Evolutionary conservation across 2,797 vertebrate species (phyloP).

Genomic region (Hemitrygon akajei): DNA sequence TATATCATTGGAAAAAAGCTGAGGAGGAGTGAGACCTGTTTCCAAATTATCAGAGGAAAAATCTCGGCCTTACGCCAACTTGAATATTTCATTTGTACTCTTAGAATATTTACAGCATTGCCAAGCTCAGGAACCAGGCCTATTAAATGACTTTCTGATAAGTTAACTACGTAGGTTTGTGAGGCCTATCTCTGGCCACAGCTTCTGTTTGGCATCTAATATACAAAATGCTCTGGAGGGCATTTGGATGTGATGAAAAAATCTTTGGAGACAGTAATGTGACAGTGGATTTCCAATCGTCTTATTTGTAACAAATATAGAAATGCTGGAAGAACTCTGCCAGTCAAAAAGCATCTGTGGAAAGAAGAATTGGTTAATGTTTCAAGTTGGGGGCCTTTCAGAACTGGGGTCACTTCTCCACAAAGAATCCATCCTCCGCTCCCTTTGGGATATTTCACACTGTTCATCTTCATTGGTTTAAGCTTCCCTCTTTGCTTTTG

Average conservation of each 20-base stretch:
- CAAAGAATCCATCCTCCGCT: no score
- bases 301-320: no score
- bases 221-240: not conserved
- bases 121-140: not conserved
- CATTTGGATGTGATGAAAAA: not conserved
- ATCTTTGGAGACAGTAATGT: not conserved
- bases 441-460: no score
- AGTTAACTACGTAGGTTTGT: not conserved
- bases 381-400: no score
- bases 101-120: not conserved
- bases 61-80: not conserved
- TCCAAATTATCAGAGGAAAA: slow-evolving; percentile 18
- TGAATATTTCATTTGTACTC: not conserved
- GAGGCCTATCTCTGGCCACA: not conserved
- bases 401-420: no score
- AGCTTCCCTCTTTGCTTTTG: no score
- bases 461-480: no score
- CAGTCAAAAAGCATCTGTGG: no score
- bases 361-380: no score
- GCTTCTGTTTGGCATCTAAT: not conserved
- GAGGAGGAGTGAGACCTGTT: not conserved
- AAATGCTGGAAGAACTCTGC: no score
- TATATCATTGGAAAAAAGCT: not conserved
- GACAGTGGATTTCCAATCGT: not conserved
- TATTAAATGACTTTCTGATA: not conserved